Percentiles rank a stretch among this genome's conserved stretches.
These are phyloP conservation scores for Baryphthengus martii DNA, from an alignment of 2,113 vertebrate genomes.

Conservation along the genomic window DNA sequence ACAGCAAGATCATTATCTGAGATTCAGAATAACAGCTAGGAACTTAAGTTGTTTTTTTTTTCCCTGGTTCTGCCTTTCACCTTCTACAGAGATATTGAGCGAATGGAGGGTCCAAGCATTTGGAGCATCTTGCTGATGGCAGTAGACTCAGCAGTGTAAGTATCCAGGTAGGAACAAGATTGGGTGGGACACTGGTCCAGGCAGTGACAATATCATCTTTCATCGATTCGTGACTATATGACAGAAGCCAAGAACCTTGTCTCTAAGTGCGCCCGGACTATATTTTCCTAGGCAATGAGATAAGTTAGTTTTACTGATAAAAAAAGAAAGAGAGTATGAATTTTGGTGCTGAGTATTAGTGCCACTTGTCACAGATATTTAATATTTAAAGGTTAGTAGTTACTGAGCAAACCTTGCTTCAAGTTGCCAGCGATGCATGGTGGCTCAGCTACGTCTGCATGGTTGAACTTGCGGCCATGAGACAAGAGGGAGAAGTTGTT, in stretches of 20 bases:
- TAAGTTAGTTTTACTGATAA: not conserved
- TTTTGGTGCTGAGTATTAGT: not conserved
- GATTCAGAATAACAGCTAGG: not conserved
- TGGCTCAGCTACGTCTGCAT: not conserved
- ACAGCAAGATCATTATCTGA: not conserved
- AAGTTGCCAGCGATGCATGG: not conserved
- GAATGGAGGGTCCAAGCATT: not conserved
- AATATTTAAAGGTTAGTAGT: not conserved
- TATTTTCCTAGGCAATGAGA: not conserved
- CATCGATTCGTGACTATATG: not conserved
- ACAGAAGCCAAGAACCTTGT: not conserved
- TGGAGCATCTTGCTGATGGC: not conserved
- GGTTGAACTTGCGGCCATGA: accelerated
- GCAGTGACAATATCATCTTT: not conserved
- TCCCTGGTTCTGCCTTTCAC: not conserved
- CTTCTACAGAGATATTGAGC: not conserved
- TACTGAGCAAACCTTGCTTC: not conserved
- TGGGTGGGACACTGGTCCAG: not conserved
- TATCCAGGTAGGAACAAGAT: not conserved
- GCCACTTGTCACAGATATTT: not conserved
- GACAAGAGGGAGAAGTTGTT: accelerated
- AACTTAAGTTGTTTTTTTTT: not conserved
- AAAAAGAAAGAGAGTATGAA: not conserved
- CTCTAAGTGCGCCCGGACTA: not conserved
- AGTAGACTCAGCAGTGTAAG: not conserved